phyloP scores from a whole-genome alignment of 2,113 vertebrate genomes.

The Urocolius indicus region DNA sequence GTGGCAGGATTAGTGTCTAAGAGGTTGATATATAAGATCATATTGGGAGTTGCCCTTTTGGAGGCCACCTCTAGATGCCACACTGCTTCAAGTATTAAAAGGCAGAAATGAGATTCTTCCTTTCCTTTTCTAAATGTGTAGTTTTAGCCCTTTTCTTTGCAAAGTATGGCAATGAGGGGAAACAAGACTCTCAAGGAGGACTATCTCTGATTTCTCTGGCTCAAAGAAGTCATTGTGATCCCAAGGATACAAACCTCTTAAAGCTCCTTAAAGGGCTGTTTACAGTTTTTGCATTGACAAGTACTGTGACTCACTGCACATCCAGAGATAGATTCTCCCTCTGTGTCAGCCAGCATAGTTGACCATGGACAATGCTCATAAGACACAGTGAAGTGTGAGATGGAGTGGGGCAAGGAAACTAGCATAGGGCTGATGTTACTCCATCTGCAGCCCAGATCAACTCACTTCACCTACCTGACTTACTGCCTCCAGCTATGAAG shows the following conservation, averaged over 20 bases:
- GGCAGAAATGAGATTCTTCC: neutral
- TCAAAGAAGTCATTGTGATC: neutral
- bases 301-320: neutral
- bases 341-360: rapidly evolving
- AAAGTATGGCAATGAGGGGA: neutral
- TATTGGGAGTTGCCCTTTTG: neutral
- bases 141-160: neutral
- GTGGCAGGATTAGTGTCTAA: neutral
- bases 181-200: neutral
- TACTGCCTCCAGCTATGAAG: neutral
- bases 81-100: neutral
- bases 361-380: neutral
- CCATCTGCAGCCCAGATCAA: neutral
- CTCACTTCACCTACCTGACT: neutral
- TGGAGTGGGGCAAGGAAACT: neutral
- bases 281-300: neutral
- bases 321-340: neutral
- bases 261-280: neutral
- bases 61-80: neutral
- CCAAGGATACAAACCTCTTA: neutral
- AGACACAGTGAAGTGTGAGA: neutral
- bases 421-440: too few species aligned
- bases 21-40: neutral
- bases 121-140: neutral
- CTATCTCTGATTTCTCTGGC: neutral